These are phyloP conservation scores for Polyploca ridens DNA, from an alignment of 2,888 invertebrate species.

Conservation along the genomic window DNA sequence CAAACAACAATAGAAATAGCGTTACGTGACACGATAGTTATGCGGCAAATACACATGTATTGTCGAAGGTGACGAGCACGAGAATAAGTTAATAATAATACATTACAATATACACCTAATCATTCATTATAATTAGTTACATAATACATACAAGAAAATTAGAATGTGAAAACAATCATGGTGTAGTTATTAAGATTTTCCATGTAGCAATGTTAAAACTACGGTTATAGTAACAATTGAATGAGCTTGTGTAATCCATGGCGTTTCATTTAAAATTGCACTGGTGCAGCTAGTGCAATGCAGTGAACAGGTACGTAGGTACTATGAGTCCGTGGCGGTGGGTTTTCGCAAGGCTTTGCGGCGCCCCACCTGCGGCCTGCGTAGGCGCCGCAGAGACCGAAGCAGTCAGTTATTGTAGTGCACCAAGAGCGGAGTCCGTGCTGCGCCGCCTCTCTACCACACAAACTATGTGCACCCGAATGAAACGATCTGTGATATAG, in stretches of 20 bases:
- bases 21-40: conserved; percentile 7
- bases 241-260: conserved; percentile 16
- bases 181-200: neutral
- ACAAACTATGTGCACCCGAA: conserved; percentile 67
- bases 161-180: neutral
- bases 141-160: neutral
- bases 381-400: conserved; percentile 60
- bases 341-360: conserved; percentile 80
- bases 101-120: neutral
- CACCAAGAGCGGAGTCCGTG: conserved; percentile 59
- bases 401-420: conserved; percentile 60
- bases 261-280: neutral
- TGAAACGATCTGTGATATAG: conserved; percentile 80
- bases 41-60: conserved; percentile 1
- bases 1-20: neutral
- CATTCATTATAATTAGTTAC: neutral
- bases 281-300: conserved; percentile 36
- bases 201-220: neutral
- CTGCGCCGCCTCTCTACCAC: conserved; percentile 43
- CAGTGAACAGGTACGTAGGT: conserved; percentile 24
- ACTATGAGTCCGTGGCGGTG: conserved; percentile 40
- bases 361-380: conserved; percentile 68
- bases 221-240: conserved; percentile 10
- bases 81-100: no score
- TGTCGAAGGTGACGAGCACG: neutral